Percentiles rank a stretch among this genome's conserved stretches.
Evolutionary conservation across 53 echinoderm and acorn worm genomes (phyloP).

Genomic region (Holothuria scabra): DNA sequence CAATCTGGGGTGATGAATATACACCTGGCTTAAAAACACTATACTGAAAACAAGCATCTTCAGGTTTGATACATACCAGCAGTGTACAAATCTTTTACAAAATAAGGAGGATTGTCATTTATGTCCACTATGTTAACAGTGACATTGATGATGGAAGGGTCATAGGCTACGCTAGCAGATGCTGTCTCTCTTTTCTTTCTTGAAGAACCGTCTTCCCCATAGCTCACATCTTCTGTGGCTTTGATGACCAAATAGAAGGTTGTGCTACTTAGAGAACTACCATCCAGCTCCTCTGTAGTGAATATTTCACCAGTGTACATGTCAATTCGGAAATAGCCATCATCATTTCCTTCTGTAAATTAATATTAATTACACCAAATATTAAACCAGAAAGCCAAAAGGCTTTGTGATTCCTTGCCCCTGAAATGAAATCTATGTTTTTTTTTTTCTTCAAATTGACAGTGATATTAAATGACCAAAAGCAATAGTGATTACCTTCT

Average conservation of each 20-base stretch:
- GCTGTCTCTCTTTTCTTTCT: not conserved
- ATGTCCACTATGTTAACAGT: constrained; percentile 1
- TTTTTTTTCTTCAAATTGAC: too few relatives aligned
- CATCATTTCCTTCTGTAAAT: constrained; percentile 9
- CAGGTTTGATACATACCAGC: constrained; percentile 26
- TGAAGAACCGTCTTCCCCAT: too few relatives aligned
- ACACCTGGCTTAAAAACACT: too few relatives aligned
- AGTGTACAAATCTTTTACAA: not conserved
- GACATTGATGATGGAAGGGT: not conserved
- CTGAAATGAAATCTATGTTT: too few relatives aligned
- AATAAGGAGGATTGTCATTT: constrained; percentile 17
- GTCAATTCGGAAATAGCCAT: not conserved
- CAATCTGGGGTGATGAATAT: too few relatives aligned
- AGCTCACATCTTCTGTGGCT: not conserved
- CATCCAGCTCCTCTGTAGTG: not conserved
- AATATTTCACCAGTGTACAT: constrained; percentile 2
- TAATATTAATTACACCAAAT: too few relatives aligned
- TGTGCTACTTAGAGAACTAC: not conserved
- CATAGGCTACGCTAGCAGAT: not conserved
- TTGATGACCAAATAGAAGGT: not conserved
- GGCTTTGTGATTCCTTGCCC: too few relatives aligned
- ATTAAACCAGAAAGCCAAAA: too few relatives aligned
- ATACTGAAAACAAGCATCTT: too few relatives aligned
- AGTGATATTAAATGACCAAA: too few relatives aligned
- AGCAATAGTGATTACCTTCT: too few relatives aligned